Evolutionary conservation across 2,113 vertebrate species (phyloP).

Genomic region (Lagenorhynchus albirostris): DNA sequence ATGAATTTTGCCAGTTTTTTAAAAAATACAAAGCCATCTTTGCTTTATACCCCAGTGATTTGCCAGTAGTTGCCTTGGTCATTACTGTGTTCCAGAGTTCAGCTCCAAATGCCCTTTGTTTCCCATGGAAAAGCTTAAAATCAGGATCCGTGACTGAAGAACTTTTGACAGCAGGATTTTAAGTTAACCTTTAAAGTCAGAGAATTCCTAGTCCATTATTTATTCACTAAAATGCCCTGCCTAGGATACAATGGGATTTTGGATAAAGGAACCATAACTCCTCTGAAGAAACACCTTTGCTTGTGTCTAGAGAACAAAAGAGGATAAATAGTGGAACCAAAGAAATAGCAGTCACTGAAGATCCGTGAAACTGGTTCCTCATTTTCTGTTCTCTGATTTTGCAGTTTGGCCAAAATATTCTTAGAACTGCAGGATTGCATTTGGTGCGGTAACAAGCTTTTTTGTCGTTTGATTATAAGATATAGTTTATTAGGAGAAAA

Average conservation of each 20-base stretch:
- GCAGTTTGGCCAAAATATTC: neutral
- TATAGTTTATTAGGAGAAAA: neutral
- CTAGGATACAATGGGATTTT: neutral
- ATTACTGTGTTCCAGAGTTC: neutral
- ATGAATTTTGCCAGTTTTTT: neutral
- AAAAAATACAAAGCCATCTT: neutral
- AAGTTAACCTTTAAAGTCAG: constrained; percentile 3
- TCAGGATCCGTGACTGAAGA: neutral
- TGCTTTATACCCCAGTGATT: neutral
- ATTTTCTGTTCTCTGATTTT: neutral
- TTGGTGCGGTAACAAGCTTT: neutral
- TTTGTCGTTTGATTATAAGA: neutral
- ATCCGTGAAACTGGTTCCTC: neutral
- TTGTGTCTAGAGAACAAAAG: neutral
- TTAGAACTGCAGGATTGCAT: neutral
- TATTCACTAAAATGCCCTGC: neutral
- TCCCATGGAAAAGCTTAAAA: neutral
- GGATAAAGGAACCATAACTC: neutral
- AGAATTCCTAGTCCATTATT: neutral
- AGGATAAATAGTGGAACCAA: neutral
- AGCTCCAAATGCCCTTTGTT: neutral
- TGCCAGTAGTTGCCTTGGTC: neutral
- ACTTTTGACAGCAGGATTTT: neutral
- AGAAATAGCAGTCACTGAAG: neutral
- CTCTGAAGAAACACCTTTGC: neutral